phyloP scores from a whole-genome alignment of 2,888 invertebrate species.

The Ferrisia virgata region DNA sequence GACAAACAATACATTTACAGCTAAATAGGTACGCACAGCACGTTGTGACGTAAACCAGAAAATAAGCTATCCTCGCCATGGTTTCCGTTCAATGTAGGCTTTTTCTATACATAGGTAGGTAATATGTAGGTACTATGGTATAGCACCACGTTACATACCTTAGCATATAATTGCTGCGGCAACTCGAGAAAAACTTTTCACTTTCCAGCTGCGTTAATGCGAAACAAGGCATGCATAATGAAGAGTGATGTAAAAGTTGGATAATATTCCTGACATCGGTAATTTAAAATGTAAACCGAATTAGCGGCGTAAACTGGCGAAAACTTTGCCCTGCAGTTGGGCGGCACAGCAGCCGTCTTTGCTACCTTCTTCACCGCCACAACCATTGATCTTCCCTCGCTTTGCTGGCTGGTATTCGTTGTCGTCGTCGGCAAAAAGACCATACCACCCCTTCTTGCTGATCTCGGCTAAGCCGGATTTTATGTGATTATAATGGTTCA shows the following conservation, averaged over 20 bases:
- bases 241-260: constrained; percentile 29
- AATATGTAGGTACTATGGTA: background rate
- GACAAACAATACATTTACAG: no score
- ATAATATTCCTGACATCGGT: constrained; percentile 31
- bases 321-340: background rate
- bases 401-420: background rate
- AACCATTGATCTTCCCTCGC: no score
- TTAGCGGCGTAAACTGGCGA: constrained; percentile 28
- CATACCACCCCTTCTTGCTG: background rate
- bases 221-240: constrained; percentile 13
- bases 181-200: constrained; percentile 1
- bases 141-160: background rate
- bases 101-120: no score
- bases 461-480: background rate
- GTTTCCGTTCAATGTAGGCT: background rate
- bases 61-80: background rate
- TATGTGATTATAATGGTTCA: constrained; percentile 37
- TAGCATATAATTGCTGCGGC: background rate
- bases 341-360: background rate
- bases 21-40: no score
- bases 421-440: background rate
- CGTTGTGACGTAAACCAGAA: no score
- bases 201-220: background rate
- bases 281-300: constrained; percentile 25
- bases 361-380: background rate